Evolutionary conservation across 2,888 invertebrate genomes (phyloP).

Genomic region (Catocala nupta): DNA sequence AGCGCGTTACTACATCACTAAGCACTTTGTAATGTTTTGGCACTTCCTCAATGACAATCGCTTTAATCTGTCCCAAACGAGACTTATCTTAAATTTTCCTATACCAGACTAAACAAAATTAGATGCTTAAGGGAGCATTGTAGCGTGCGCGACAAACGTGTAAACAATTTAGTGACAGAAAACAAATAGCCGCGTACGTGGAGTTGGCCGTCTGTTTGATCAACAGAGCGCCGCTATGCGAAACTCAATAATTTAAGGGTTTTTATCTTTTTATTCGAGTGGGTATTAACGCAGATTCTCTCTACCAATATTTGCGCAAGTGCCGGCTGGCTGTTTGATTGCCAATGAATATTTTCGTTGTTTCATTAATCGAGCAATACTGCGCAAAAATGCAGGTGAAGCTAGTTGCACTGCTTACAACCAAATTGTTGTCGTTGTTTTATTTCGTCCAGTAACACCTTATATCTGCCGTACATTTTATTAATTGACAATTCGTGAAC

Average conservation of each 20-base stretch:
- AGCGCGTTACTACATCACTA: slow-evolving; percentile 19
- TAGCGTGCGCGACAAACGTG: slow-evolving; percentile 47
- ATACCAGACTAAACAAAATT: slow-evolving; percentile 41
- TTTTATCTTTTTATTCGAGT: slow-evolving; percentile 59
- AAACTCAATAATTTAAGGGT: slow-evolving; percentile 59
- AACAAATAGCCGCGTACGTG: slow-evolving; percentile 53
- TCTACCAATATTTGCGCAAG: slow-evolving; percentile 68
- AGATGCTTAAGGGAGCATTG: slow-evolving; percentile 46
- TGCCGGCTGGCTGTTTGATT: slow-evolving; percentile 66
- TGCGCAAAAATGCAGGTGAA: slow-evolving; percentile 56
- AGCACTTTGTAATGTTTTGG: slow-evolving; percentile 35
- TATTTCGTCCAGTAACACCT: slow-evolving; percentile 47
- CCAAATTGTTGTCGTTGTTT: slow-evolving; percentile 49
- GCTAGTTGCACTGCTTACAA: slow-evolving; percentile 54
- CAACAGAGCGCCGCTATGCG: slow-evolving; percentile 47
- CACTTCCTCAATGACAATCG: slow-evolving; percentile 34
- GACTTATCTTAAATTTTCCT: slow-evolving; percentile 30
- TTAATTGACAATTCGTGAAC: slow-evolving; percentile 61
- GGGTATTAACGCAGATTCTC: slow-evolving; percentile 65
- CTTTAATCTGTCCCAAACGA: slow-evolving; percentile 34
- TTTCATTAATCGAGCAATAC: slow-evolving; percentile 65
- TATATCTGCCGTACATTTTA: slow-evolving; percentile 51
- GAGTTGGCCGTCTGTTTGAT: slow-evolving; percentile 56
- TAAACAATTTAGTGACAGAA: slow-evolving; percentile 59
- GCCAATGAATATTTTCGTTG: slow-evolving; percentile 69